These are phyloP conservation scores for Microctenopoma stevenorrisi DNA, from an alignment of 2,797 vertebrate genomes.

Conservation along the genomic window DNA sequence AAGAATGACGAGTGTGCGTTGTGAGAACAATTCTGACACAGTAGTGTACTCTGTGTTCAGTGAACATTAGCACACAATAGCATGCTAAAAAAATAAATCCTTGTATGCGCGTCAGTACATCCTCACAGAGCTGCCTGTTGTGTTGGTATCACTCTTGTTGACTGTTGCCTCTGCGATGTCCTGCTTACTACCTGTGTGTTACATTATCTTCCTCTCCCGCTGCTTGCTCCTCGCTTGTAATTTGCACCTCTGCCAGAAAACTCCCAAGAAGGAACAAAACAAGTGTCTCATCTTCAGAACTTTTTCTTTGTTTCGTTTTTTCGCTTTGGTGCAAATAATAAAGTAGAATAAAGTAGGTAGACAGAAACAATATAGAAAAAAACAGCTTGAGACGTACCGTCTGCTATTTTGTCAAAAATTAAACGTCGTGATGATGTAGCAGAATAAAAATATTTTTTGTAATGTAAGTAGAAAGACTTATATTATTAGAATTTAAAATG, in stretches of 20 bases:
- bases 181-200: background rate
- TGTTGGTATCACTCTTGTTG: background rate
- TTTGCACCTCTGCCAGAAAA: conserved; percentile 7
- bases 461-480: too few species aligned
- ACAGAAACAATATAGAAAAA: background rate
- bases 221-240: conserved; percentile 16
- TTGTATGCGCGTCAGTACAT: too few species aligned
- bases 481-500: too few species aligned
- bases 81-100: background rate
- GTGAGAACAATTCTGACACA: too few species aligned
- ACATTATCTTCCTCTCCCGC: background rate
- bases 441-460: too few species aligned
- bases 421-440: background rate
- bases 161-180: background rate
- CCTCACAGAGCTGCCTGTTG: background rate
- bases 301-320: background rate
- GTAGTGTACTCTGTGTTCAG: too few species aligned
- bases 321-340: background rate
- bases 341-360: background rate
- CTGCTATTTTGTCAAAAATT: background rate
- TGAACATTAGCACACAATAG: too few species aligned
- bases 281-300: background rate
- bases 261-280: background rate
- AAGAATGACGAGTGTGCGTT: too few species aligned
- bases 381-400: background rate